Base-by-base conservation (phyloP, 2,797 vertebrate genomes). In the Crenichthys baileyi region DNA sequence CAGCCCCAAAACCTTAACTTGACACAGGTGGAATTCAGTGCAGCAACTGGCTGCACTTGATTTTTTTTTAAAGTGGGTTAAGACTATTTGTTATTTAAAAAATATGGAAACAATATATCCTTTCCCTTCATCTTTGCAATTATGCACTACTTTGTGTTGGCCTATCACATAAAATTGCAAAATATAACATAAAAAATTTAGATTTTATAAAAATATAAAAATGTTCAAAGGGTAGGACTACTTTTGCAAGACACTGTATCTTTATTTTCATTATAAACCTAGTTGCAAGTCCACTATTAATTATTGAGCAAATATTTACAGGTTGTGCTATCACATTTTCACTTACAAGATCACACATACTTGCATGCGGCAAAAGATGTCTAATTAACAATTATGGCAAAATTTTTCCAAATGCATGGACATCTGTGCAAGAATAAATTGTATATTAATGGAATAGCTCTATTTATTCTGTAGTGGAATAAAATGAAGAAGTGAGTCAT, bases 371-470 rank as follows among this genome's bases (percentile, higher is more conserved):
- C 61, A 61, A 65, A 65, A 77, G 56, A 71, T 70, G 56, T 77
- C 36, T 74, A 68, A 76, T 58, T 72, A 76, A 81, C 31, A 26
- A 72, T 50, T 41, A 70, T 76, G 41, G 13, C 24, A 55, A 79
- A 36, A 24, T 9, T 56, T 72, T 72, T 12, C 82, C 26, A 74
- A 79, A 56, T 39, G 26, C 75, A 70, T 18, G 41, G 20, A 83
- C 16, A 15, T 55, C 2, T 36, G 26, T 71, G 16, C 65, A 77
- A 75, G 29, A 61, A 70, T 36, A 24, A 65, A 60, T 72, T 72
- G 77, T 63, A 65, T 73, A n/a, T 70, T 15, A 7, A 46, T 26
- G n/a, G 5, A 70, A 48, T 55, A 78, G 46, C 36, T 2, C n/a
- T 51, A 41, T 24, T 4, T 36, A 26, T 68, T 72, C 22, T 50